These are phyloP conservation scores for Sebastes itinus DNA, from an alignment of 2,797 vertebrate genomes.

Conservation along the genomic window DNA sequence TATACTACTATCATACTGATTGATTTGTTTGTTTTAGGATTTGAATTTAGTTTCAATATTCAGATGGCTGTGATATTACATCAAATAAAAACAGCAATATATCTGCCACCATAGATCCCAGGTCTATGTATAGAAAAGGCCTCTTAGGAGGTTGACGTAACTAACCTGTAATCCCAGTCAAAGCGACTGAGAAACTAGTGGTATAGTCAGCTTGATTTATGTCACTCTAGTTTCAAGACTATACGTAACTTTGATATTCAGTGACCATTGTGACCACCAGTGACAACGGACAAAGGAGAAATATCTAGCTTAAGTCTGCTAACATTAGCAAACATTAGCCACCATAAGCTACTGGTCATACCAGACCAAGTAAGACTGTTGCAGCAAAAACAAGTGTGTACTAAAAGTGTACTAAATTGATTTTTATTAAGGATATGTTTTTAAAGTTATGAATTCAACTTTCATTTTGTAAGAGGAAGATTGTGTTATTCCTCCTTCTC, in stretches of 20 bases:
- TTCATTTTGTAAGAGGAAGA: not conserved
- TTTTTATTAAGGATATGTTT: not conserved
- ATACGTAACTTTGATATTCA: not conserved
- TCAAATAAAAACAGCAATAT: not conserved
- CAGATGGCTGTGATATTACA: not conserved
- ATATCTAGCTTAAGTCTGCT: not conserved
- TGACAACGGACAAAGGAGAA: not conserved
- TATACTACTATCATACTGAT: not conserved
- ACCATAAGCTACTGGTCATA: not conserved
- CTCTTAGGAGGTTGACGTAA: conserved; percentile 65
- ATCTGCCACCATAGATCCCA: not conserved
- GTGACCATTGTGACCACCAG: not conserved
- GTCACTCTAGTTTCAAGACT: not conserved
- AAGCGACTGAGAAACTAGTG: conserved; percentile 29
- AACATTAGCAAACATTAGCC: not conserved
- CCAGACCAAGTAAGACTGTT: not conserved
- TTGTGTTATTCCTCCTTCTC: not conserved
- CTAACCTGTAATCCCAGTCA: conserved; percentile 68
- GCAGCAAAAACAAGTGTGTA: not conserved
- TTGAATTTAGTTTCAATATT: not conserved
- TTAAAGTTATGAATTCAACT: not conserved
- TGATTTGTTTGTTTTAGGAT: not conserved
- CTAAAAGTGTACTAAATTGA: not conserved
- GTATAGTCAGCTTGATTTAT: not conserved
- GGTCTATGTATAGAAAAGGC: conserved; percentile 50